Conservation (phyloP, 2,113 vertebrate species). For the Nothoprocta pentlandii region DNA sequence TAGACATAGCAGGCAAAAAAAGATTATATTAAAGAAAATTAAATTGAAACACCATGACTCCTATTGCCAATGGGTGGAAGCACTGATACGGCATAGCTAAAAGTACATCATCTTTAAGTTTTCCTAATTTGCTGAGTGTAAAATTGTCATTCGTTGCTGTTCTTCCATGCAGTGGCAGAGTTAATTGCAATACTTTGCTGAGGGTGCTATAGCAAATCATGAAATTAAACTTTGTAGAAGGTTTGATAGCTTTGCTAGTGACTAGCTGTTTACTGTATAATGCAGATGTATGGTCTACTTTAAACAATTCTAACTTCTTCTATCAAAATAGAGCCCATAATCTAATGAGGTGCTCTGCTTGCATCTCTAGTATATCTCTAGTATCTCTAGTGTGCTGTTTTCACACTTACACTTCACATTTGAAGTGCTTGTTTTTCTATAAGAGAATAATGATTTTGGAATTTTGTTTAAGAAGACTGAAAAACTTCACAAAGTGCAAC, state of each 20-base stretch:
- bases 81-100: neutral
- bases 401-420: neutral
- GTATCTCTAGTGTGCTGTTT: neutral
- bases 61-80: neutral
- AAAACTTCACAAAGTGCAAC: neutral
- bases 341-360: neutral
- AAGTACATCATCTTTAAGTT: neutral
- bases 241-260: neutral
- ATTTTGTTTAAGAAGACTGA: neutral
- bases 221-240: neutral
- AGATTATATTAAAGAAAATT: neutral
- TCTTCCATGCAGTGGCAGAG: neutral
- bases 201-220: neutral
- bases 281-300: neutral
- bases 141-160: neutral
- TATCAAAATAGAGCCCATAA: neutral
- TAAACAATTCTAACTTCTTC: neutral
- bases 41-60: slow-evolving; percentile 25
- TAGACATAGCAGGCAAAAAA: neutral
- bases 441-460: neutral
- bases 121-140: slow-evolving; percentile 13
- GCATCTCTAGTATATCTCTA: neutral
- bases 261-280: neutral
- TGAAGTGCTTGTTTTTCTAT: neutral
- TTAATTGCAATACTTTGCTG: neutral